Base-by-base conservation (phyloP, 2,113 vertebrate species). In the Glaucidium brasilianum region DNA sequence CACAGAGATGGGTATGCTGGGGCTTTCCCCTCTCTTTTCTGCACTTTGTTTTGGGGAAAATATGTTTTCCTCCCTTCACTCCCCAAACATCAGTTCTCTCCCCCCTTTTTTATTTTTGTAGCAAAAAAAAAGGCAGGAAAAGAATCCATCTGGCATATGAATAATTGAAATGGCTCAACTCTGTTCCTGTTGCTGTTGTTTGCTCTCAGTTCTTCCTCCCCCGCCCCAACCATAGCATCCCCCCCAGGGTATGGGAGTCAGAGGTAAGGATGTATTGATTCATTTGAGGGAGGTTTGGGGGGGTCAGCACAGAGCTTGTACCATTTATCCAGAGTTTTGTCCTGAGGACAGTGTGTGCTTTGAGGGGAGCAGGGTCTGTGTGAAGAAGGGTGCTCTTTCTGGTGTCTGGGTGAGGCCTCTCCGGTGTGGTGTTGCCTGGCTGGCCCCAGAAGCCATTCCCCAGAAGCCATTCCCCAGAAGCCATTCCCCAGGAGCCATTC, bases 111-210 rank as follows among this genome's bases (percentile, higher is more conserved):
- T 91, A 81, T 98, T 98, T 98, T 98, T 96, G 88, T 96, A 97
- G 96, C 27, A 77, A 43, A 76, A 86, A 90, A 90, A 89, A 35
- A 90, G 98, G 97, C 98, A 98, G 98, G 98, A 99, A 99, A 99
- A 98, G 98, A 98, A 99, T 99, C 99, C 99, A 99, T 99, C 99
- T 99, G 99, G 99, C 98, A 80, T 97, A 99, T 99, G 99, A 99
- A 99, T 99, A 99, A 99, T 99, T 99, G 99, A 99, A 99, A 98
- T 97, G 98, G 99, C 99, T 99, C 98, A 99, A 99, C 99, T 99
- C 99, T 98, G 98, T 99, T 99, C 99, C 99, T 99, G 99, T 99
- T 99, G 99, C 98, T 98, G 98, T 98, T 99, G 99, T 99, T 99
- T 98, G 98, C 98, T 98, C 98, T 98, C 94, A 69, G 98, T 98